Evolutionary conservation across 2,113 vertebrate genomes (phyloP).

Genomic region (Dryoscopus gambensis): DNA sequence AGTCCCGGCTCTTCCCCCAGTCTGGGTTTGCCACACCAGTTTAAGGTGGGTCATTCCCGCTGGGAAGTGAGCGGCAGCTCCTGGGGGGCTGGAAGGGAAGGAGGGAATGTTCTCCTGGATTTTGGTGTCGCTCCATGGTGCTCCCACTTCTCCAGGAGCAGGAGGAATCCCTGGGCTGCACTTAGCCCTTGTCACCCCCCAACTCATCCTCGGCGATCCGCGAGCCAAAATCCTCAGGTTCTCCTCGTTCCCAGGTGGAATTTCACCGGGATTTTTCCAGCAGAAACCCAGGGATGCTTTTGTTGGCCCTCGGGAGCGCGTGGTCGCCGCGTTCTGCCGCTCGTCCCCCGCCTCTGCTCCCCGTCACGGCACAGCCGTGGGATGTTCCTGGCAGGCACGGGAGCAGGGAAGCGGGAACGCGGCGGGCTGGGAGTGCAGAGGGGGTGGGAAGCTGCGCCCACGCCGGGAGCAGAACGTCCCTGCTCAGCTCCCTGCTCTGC

Average conservation of each 20-base stretch:
- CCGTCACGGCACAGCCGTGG: not conserved
- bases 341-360: not conserved
- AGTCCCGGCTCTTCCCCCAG: rapidly evolving
- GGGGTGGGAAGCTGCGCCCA: not conserved
- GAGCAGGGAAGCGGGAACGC: not conserved
- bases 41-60: not conserved
- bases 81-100: not conserved
- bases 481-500: not conserved
- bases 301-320: not conserved
- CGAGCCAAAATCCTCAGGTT: rapidly evolving
- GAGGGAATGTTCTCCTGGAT: not conserved
- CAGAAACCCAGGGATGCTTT: not conserved
- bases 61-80: not conserved
- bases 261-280: not conserved
- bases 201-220: rapidly evolving
- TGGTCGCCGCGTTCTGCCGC: not conserved
- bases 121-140: rapidly evolving
- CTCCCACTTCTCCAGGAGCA: not conserved
- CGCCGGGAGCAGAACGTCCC: not conserved
- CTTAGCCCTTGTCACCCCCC: not conserved
- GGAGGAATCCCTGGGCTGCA: rapidly evolving
- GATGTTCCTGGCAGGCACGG: not conserved
- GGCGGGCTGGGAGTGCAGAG: not conserved
- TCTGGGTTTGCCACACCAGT: not conserved
- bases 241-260: not conserved